A percentile compares a stretch with the other conserved stretches of the same genome.
Evolutionary conservation across 1,140 invertebrate genomes (phyloP).

Genomic region (Drosophila trapezifrons): DNA sequence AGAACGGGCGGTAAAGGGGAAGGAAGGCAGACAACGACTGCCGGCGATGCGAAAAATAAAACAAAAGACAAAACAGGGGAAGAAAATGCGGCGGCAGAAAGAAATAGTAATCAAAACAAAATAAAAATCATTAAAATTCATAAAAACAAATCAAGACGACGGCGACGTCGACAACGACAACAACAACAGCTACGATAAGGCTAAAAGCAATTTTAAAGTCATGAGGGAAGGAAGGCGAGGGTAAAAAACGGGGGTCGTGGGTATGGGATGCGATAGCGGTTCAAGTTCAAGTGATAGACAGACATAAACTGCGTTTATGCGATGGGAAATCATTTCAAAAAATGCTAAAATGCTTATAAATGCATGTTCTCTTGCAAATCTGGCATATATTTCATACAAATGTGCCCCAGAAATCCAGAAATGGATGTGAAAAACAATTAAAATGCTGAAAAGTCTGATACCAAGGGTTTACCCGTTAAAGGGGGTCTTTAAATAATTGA

Average conservation of each 20-base stretch:
- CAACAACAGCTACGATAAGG: constrained; percentile 48
- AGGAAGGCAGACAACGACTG: constrained; percentile 1
- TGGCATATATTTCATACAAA: no score
- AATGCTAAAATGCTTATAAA: no score
- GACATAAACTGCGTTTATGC: constrained; percentile 1
- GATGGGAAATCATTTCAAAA: neutral
- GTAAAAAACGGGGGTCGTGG: neutral
- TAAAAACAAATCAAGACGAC: constrained; percentile 52
- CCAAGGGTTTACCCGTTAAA: no score
- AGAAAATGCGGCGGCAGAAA: constrained; percentile 40
- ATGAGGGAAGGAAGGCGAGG: neutral
- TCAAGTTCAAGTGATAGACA: constrained; percentile 35
- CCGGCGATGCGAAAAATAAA: constrained; percentile 43
- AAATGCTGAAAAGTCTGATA: no score
- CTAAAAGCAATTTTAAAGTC: constrained; percentile 40
- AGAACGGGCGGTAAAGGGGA: neutral
- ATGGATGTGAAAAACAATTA: no score
- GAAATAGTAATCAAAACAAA: constrained; percentile 67
- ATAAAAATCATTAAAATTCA: constrained; percentile 66
- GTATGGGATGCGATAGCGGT: constrained; percentile 34
- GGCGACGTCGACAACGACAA: constrained; percentile 13
- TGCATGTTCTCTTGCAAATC: no score
- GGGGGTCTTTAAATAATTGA: no score
- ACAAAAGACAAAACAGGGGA: constrained; percentile 49
- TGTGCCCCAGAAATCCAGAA: no score